Evolutionary conservation across 2,888 invertebrate genomes (phyloP), one percentile per base, ranked within the genome.

Genomic region (Parthenolecanium corni): DNA sequence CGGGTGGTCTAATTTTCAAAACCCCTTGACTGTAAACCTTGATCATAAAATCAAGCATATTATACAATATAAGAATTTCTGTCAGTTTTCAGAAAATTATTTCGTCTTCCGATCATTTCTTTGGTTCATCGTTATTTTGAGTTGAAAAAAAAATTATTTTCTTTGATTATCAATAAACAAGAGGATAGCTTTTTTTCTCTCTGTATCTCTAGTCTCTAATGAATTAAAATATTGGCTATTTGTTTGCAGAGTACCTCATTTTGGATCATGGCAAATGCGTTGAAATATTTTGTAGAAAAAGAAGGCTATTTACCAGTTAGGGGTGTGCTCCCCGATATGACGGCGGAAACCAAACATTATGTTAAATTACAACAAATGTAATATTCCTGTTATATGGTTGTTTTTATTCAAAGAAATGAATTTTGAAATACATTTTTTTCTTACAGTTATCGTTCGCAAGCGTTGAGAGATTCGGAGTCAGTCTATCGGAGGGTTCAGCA

Each of bases 281-380:
- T 96, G 1, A 82, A 85, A 73, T 87, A 89, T 69, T 92, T 94
- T 76, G 82, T 91, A 36, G 81, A 86, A 70, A 82, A 84, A 65
- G 93, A 94, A 74, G 91, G 91, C 4, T 77, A 81, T 67, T 75
- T 96, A 21, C 96, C 96, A 5, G 74, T 96, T 4, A 80, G 86
- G 69, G 96, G 96, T 21, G 81, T 85, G 9, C 76, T 97, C 47
- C 96, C 96, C 2, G 96, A 97, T 72, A 96, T 97, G 96, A 92
- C 92, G 3, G 86, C 95, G 1, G 93, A 95, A 68, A 94, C 95
- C 3, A 84, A 85, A 65, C 84, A 89, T 69, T 97, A 91, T 73
- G 83, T 96, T 51, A 81, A 84, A 66, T 78, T 97, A 62, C 95
- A 95, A 73, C 89, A 89, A 73, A 80, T 94, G 73, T 85, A 76